These are phyloP conservation scores for Thymelicus sylvestris DNA, from an alignment of 2,888 invertebrate genomes.

Conservation along the genomic window DNA sequence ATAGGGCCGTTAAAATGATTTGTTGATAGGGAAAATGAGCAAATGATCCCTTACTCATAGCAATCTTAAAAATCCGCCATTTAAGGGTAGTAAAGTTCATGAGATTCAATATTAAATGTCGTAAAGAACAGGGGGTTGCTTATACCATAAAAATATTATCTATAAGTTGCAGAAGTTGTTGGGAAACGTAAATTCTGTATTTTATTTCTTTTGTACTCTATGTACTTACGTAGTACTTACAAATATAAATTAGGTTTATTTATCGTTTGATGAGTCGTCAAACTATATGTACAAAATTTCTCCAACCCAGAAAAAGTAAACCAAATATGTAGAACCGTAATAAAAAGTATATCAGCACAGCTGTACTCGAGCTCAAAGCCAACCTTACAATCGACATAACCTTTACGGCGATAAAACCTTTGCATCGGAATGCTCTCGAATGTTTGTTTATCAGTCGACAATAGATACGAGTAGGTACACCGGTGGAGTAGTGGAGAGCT, in stretches of 20 bases:
- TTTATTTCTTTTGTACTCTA: too few species aligned
- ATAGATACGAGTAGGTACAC: neutral
- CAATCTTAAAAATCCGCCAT: constrained; percentile 21
- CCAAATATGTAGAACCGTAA: too few species aligned
- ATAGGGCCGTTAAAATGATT: constrained; percentile 13
- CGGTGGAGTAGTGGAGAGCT: neutral
- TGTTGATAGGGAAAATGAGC: constrained; percentile 4
- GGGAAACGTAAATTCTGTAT: too few species aligned
- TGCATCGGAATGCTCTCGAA: neutral
- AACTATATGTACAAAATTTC: too few species aligned
- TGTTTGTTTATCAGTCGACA: constrained; percentile 11
- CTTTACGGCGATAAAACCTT: neutral
- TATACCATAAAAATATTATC: neutral
- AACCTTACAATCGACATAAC: neutral
- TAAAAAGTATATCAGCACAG: neutral
- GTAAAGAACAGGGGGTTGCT: constrained; percentile 4
- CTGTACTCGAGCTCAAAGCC: neutral
- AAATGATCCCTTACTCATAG: constrained; percentile 13
- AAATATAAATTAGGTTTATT: too few species aligned
- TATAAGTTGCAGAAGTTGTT: too few species aligned
- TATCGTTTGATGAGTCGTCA: too few species aligned
- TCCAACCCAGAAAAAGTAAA: too few species aligned
- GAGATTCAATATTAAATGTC: constrained; percentile 17
- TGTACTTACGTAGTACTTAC: too few species aligned
- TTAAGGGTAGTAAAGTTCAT: constrained; percentile 22